These are phyloP conservation scores for Plebejus melissa DNA, from an alignment of 2,888 invertebrate genomes.

Conservation along the genomic window DNA sequence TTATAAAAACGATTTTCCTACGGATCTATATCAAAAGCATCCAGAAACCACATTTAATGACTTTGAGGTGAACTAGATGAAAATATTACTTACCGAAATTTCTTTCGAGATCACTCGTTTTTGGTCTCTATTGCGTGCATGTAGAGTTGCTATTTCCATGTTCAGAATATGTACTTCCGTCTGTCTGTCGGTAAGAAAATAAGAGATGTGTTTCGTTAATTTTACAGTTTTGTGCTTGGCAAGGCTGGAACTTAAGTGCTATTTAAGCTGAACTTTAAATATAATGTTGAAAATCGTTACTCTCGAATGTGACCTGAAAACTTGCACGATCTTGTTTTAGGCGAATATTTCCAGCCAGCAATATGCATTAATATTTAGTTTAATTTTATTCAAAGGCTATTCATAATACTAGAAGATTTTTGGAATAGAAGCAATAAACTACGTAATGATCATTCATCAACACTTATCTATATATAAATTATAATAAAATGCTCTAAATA, in stretches of 20 bases:
- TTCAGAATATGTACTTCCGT: neutral
- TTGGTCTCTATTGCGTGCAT: neutral
- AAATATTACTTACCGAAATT: conserved; percentile 21
- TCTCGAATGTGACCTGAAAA: conserved; percentile 19
- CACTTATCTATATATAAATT: too few relatives aligned
- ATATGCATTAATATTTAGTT: neutral
- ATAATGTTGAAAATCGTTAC: conserved; percentile 20
- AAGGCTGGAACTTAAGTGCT: conserved; percentile 22
- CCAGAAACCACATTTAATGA: conserved; percentile 20
- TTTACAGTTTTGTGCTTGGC: conserved; percentile 20
- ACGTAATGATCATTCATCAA: too few relatives aligned
- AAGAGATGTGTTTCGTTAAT: conserved; percentile 22
- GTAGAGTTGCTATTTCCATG: neutral
- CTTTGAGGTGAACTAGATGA: conserved; percentile 25
- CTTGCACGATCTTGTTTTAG: conserved; percentile 11
- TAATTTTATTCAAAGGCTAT: neutral
- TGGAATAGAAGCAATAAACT: neutral
- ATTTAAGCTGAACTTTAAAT: conserved; percentile 23
- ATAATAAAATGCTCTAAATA: too few relatives aligned
- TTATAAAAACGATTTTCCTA: neutral
- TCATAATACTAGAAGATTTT: neutral
- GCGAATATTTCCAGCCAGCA: neutral
- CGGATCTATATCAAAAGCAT: neutral
- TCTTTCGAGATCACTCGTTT: neutral
- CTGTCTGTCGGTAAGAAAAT: neutral